These are phyloP conservation scores for Aradus depressus DNA, from an alignment of 2,888 invertebrate species.

Conservation along the genomic window DNA sequence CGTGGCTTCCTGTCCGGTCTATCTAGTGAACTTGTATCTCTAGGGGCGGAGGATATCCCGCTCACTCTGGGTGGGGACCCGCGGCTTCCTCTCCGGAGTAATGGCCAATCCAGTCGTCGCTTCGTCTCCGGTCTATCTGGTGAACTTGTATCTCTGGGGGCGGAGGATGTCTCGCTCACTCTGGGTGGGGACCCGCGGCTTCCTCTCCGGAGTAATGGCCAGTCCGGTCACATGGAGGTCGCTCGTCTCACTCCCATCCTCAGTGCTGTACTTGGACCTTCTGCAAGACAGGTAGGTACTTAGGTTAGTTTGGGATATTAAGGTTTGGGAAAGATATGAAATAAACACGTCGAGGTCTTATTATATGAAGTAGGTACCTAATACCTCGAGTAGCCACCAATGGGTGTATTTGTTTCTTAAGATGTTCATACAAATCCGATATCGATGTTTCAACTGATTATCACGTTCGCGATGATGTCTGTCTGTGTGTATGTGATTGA, in stretches of 20 bases:
- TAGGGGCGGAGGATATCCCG: slow-evolving; percentile 41
- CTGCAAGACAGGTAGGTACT: background rate
- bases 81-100: slow-evolving; percentile 45
- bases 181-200: slow-evolving; percentile 47
- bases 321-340: too few species aligned
- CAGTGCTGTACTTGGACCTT: slow-evolving; percentile 12
- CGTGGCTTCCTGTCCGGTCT: too few species aligned
- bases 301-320: too few species aligned
- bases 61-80: slow-evolving; percentile 47
- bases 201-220: slow-evolving; percentile 46
- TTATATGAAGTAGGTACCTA: too few species aligned
- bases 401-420: too few species aligned
- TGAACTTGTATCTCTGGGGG: slow-evolving; percentile 25
- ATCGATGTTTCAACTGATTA: too few species aligned
- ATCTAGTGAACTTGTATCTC: slow-evolving; percentile 21
- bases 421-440: too few species aligned
- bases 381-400: too few species aligned
- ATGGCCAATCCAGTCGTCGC: slow-evolving; percentile 44
- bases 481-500: too few species aligned
- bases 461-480: too few species aligned
- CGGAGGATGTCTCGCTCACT: slow-evolving; percentile 46
- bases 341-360: too few species aligned
- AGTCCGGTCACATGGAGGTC: slow-evolving; percentile 40
- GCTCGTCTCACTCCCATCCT: slow-evolving; percentile 18
- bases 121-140: slow-evolving; percentile 21